Evolutionary conservation across 2,888 invertebrate genomes (phyloP).

Genomic region (Meghimatium bilineatum): DNA sequence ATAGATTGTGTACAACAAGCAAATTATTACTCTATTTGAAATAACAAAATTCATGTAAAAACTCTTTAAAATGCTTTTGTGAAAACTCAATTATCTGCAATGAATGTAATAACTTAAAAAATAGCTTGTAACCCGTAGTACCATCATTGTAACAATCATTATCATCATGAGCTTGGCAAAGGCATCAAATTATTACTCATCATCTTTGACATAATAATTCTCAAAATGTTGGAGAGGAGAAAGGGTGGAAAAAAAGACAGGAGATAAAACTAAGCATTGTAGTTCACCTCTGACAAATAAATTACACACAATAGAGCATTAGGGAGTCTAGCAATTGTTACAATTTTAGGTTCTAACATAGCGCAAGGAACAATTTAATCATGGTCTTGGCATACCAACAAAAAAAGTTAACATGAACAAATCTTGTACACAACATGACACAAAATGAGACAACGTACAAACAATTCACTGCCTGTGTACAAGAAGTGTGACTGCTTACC

Average conservation of each 20-base stretch:
- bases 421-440: background rate
- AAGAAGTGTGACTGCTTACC: conserved; percentile 20
- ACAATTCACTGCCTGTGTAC: conserved; percentile 4
- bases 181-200: conserved; percentile 10
- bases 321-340: background rate
- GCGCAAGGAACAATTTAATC: conserved; percentile 9
- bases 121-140: conserved; percentile 27
- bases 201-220: background rate
- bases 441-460: background rate
- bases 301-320: background rate
- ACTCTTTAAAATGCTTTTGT: conserved; percentile 1
- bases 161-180: conserved; percentile 16
- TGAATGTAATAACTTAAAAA: conserved; percentile 23
- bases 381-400: conserved; percentile 1
- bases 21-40: background rate
- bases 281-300: background rate
- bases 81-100: conserved; percentile 25
- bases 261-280: background rate
- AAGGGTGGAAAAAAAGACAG: too few relatives aligned
- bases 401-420: too few relatives aligned
- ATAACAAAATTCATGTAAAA: background rate
- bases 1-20: background rate
- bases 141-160: conserved; percentile 17
- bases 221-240: background rate
- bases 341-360: background rate